Evolutionary conservation across 2,113 vertebrate genomes (phyloP), one percentile per base, ranked within the genome.

Genomic region (Psittacara wagleri): DNA sequence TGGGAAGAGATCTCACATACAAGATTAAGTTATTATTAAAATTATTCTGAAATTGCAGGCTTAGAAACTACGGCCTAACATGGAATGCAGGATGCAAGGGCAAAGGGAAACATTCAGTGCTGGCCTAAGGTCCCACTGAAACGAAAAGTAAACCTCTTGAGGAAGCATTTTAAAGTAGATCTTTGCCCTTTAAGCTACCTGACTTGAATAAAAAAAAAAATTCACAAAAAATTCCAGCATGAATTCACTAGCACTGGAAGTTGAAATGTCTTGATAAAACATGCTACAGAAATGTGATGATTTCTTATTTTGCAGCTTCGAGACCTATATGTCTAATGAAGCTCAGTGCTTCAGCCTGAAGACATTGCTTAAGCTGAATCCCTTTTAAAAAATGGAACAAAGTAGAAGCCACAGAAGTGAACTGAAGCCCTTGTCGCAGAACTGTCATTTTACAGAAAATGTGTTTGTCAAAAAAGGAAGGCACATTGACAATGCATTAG

Each of bases 361-460:
- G 49, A 81, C 13, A 17, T 51, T 33, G 12, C 8, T 83, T 77
- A 84, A 86, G 17, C 10, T 37, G 27, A 82, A 61, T 27, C 66
- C 8, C 41, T 66, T 85, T 85, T 54, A 79, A 88, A 57, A 17
- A 88, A 46, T 1, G 1, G 46, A 70, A 64, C 3, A 52, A 78
- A 77, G 13, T 5, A 2, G 3, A 70, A 88, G 27, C 19, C 28
- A 68, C 7, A 78, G 44, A 74, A 78, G 4, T n/a, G 37, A 95
- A 72, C 15, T 66, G 64, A 81, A 86, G 41, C 5, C 9, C 7
- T 72, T 64, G 37, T 19, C n/a, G 17, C 14, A 92, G 64, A 92
- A 83, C 4, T 8, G 23, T 8, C 20, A n/a, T 6, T 48, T 39
- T 0, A 0, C 14, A 74, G 68, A 63, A 94, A 78, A 54, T 3